Evolutionary conservation across 2,113 vertebrate genomes (phyloP).

Genomic region (Amazona vittata): DNA sequence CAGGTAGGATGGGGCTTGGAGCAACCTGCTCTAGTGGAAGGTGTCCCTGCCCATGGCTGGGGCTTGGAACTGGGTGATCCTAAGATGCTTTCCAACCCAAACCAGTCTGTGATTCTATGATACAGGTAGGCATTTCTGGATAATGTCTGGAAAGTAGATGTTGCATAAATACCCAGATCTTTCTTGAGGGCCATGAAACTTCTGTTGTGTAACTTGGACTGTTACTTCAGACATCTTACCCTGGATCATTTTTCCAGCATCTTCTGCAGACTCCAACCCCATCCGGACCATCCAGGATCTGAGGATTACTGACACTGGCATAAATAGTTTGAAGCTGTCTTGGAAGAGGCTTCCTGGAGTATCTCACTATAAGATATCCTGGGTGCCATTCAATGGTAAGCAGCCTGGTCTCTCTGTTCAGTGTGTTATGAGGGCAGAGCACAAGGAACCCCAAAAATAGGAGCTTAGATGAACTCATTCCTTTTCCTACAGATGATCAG

Average conservation of each 20-base stretch:
- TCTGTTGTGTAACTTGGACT: background rate
- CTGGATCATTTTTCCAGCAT: constrained; percentile 39
- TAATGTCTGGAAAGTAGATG: background rate
- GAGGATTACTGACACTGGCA: constrained; percentile 75
- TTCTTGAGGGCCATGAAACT: background rate
- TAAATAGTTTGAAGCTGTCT: constrained; percentile 77
- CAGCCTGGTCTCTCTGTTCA: background rate
- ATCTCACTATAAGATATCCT: constrained; percentile 83
- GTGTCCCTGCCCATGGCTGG: background rate
- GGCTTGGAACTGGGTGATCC: background rate
- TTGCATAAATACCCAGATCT: background rate
- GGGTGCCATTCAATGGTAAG: constrained; percentile 80
- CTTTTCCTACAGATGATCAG: accelerated
- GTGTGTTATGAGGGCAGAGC: background rate
- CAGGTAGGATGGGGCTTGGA: background rate
- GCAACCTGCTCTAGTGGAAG: background rate
- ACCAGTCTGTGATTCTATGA: background rate
- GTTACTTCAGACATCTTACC: background rate
- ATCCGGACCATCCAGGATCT: constrained; percentile 75
- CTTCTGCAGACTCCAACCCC: constrained; percentile 66
- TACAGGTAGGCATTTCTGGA: background rate
- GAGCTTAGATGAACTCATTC: background rate
- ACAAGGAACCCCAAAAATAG: background rate
- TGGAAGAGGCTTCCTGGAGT: constrained; percentile 80
- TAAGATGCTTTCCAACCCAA: background rate